Percentiles rank a stretch among this genome's conserved stretches.
Evolutionary conservation across 2,888 invertebrate genomes (phyloP).

Genomic region (Apodemia zela): DNA sequence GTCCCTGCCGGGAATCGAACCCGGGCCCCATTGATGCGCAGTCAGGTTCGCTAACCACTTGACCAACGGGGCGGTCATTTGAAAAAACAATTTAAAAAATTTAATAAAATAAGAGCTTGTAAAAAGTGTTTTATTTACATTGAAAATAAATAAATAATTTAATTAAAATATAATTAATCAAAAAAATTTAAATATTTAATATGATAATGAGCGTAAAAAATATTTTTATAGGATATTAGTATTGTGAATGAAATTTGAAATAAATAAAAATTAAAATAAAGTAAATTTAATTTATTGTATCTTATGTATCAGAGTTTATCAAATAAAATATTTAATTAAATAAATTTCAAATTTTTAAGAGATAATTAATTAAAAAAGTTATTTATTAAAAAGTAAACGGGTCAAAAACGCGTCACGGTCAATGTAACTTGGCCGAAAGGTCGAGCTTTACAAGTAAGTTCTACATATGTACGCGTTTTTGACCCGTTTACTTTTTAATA

Average conservation of each 20-base stretch:
- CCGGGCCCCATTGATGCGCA: no score
- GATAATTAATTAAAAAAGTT: constrained; percentile 78
- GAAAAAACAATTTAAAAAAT: no score
- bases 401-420: no score
- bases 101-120: constrained; percentile 84
- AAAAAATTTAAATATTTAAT: constrained; percentile 63
- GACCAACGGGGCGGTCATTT: no score
- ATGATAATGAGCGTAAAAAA: constrained; percentile 56
- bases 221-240: constrained; percentile 78
- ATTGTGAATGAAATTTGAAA: constrained; percentile 79
- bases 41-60: no score
- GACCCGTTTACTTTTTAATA: no score
- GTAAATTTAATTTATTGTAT: constrained; percentile 82
- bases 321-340: constrained; percentile 56
- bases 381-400: no score
- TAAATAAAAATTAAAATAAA: constrained; percentile 69
- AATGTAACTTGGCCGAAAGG: no score
- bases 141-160: constrained; percentile 77
- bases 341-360: constrained; percentile 83
- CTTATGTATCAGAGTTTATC: constrained; percentile 87
- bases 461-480: no score
- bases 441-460: no score
- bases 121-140: constrained; percentile 84
- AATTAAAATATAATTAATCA: constrained; percentile 66
- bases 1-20: no score